These are phyloP conservation scores for Stenchaetothrips biformis DNA, from an alignment of 2,888 invertebrate genomes.

Conservation along the genomic window DNA sequence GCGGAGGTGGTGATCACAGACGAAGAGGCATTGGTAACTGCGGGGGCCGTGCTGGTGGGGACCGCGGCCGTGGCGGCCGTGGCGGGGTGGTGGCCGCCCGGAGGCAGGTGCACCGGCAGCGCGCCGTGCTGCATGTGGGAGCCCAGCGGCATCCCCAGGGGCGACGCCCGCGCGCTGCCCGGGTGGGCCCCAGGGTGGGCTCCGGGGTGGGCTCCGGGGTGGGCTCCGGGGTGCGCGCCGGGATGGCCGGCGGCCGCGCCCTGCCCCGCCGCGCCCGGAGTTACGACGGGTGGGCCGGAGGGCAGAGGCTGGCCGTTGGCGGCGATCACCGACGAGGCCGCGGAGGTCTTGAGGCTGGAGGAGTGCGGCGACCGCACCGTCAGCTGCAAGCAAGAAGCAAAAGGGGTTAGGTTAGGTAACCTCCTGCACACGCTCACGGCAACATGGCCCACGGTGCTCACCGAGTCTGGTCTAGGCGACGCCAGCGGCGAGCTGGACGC, in stretches of 20 bases:
- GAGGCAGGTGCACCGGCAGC: background rate
- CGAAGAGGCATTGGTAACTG: conserved; percentile 29
- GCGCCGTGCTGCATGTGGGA: background rate
- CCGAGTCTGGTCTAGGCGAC: conserved; percentile 6
- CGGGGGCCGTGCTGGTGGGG: conserved; percentile 11
- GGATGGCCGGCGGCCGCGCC: conserved; percentile 44
- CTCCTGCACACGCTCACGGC: background rate
- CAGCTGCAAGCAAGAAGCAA: background rate
- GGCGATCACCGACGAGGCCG: background rate
- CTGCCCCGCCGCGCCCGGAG: conserved; percentile 38
- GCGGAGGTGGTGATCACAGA: conserved; percentile 46
- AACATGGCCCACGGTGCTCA: background rate
- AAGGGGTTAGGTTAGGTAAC: background rate
- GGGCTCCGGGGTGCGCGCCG: conserved; percentile 51
- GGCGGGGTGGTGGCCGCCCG: background rate
- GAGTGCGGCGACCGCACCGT: conserved; percentile 10
- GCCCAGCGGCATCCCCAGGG: conserved; percentile 27
- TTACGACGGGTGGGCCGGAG: conserved; percentile 26
- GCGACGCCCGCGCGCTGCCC: conserved; percentile 29
- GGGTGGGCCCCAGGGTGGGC: conserved; percentile 41
- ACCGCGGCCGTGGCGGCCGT: background rate
- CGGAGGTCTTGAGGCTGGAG: background rate
- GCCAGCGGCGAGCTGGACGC: conserved; percentile 25
- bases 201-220: conserved; percentile 28
- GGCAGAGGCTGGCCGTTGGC: conserved; percentile 18